Percentiles rank a stretch among this genome's conserved stretches.
Conservation (phyloP, 2,113 vertebrate genomes). For the Delphinapterus leucas region DNA sequence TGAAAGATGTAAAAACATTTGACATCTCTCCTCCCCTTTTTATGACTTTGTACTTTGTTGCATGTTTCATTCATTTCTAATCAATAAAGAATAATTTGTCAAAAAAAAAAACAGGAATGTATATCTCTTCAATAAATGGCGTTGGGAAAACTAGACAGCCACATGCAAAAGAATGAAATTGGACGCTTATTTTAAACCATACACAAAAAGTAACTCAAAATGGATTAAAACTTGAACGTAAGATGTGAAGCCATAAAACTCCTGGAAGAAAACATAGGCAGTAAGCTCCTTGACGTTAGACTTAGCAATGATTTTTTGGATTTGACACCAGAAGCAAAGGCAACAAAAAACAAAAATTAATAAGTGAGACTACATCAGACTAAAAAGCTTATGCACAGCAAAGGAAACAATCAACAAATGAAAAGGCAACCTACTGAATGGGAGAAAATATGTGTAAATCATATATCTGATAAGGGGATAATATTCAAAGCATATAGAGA, state of each 20-base stretch:
- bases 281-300: background rate
- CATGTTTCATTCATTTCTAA: conserved; percentile 95
- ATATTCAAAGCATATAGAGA: background rate
- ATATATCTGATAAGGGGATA: background rate
- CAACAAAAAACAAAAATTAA: background rate
- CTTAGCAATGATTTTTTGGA: background rate
- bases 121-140: background rate
- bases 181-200: background rate
- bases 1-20: conserved; percentile 88
- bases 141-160: background rate
- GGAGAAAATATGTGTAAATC: background rate
- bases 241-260: background rate
- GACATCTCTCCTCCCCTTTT: conserved; percentile 75
- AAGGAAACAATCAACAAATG: background rate
- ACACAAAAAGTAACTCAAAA: background rate
- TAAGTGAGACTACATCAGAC: background rate
- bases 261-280: background rate
- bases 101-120: background rate
- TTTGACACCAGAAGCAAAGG: background rate
- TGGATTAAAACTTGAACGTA: background rate
- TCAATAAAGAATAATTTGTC: conserved; percentile 94
- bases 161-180: background rate
- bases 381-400: background rate
- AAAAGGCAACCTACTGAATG: background rate
- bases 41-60: conserved; percentile 91